Base-by-base conservation (phyloP, 2,113 vertebrate species). In the Limnothrissa miodon region DNA sequence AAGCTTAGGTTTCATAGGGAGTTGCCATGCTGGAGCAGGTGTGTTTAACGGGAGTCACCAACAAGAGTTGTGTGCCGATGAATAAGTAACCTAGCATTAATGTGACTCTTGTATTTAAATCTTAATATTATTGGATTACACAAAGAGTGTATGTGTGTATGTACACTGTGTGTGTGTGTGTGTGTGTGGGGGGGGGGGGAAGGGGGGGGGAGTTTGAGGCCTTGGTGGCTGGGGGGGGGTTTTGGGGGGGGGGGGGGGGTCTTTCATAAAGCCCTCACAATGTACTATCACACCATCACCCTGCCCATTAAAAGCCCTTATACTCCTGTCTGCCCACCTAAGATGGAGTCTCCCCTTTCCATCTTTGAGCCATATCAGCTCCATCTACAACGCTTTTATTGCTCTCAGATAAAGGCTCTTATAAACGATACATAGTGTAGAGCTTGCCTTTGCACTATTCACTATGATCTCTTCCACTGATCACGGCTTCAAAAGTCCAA, bases 241-340 rank as follows among this genome's bases (percentile, higher is more conserved):
- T 19, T 70, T 79, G n/a, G 80, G 46, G 78, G 74, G 46, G 33
- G n/a, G 11, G 48, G 56, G 36, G 8, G 45, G 85, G 59, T 84
- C 23, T 70, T 70, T 70, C 42, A 78, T 79, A 45, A 83, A 80
- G 83, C 36, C 39, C 81, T 79, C 45, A 84, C 84, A 82, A 79
- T 82, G 42, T 25, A 83, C 81, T 51, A 44, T 36, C 8, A 51
- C 25, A 45, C 44, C 48, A 81, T 81, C 39, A 66, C 44, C 82
- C 53, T 82, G 46, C 79, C 51, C 70, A 82, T 81, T 78, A 4
- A 80, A 51, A n/a, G 39, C 39, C 74, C 11, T 42, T 17, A 74
- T 3, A 42, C 39, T 39, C 81, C 39, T 82, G 51, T 83, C 44
- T 78, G 80, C 81, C 81, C 33, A 29, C 15, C 53, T 29, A 45